Evolutionary conservation across 37 sponge, comb jelly and placozoan genomes (phyloP).

Genomic region (Amphimedon queenslandica): DNA sequence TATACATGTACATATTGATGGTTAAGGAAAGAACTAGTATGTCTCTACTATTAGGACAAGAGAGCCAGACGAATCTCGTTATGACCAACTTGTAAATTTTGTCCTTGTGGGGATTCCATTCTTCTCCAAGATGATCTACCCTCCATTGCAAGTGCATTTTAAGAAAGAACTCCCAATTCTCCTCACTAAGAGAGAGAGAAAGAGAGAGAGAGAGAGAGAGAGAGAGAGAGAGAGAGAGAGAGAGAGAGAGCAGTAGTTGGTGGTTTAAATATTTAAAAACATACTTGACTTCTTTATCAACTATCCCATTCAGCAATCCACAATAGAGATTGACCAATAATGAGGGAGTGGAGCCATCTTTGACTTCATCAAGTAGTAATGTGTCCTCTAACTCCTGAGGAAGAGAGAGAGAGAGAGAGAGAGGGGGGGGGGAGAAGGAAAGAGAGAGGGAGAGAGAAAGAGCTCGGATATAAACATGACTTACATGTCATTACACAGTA

Average conservation of each 20-base stretch:
- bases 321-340: conserved; percentile 49
- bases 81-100: conserved; percentile 37
- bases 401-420: not conserved
- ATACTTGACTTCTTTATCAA: conserved; percentile 55
- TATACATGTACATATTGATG: conserved; percentile 3
- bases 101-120: conserved; percentile 57
- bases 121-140: conserved; percentile 58
- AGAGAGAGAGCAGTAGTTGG: not conserved
- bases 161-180: conserved; percentile 69
- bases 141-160: conserved; percentile 82
- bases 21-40: not conserved
- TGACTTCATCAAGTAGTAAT: conserved; percentile 44
- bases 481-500: too few relatives aligned
- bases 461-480: too few relatives aligned
- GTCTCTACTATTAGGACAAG: too few relatives aligned
- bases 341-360: conserved; percentile 40
- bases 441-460: not conserved
- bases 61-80: not conserved
- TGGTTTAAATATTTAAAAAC: not conserved
- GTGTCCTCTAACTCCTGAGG: conserved; percentile 70
- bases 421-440: not conserved
- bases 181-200: conserved; percentile 29
- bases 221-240: conserved; percentile 1
- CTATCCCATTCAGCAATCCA: conserved; percentile 61
- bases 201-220: conserved; percentile 2